Evolutionary conservation across 1,140 invertebrate genomes (phyloP), one percentile per base, ranked within the genome.

Genomic region (Rhizoglyphus robini): DNA sequence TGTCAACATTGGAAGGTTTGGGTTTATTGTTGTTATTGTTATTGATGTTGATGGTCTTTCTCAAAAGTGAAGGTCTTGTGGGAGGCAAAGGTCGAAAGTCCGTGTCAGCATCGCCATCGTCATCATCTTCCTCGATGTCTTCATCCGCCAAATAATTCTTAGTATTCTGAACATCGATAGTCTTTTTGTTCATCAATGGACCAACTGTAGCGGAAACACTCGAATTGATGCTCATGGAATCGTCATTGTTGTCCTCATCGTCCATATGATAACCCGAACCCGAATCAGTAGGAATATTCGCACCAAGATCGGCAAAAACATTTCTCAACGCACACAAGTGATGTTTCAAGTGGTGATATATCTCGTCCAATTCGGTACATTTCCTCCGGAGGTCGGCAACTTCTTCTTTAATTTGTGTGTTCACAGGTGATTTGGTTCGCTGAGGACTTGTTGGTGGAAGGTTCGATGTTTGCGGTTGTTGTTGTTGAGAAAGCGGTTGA

Each of bases 331-430:
- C 11, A 64, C 36, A 31, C 18, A 64, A 30, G 31, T 64, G 63
- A 34, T 51, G 46, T 38, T 48, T 64, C 47, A 64, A 20, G 23
- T 64, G 63, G 8, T 51, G 18, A 34, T 64, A 27, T 18, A 49
- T 48, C 25, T 18, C 63, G 11, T 49, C 47, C 30, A 64, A 57
- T 57, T 57, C 13, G 11, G 15, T 4, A n/a, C 63, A 63, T 62
- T 47, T 11, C 2, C 41, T 34, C n/a, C 36, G 61, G 18, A 20
- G 48, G 48, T 15, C 15, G 3, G 15, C 4, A 15, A 60, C 2
- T 46, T 60, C 58, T 3, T 60, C 15, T n/a, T 27, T 29, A 29
- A 29, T 60, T 32, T 60, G 3, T 20, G 3, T 32, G 29, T 60
- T 60, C 2, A 32, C 29, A 3, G 58, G 27, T 46, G 3, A 60